phyloP scores from a whole-genome alignment of 1,140 invertebrate species.

The Drosophila ercepeae region DNA sequence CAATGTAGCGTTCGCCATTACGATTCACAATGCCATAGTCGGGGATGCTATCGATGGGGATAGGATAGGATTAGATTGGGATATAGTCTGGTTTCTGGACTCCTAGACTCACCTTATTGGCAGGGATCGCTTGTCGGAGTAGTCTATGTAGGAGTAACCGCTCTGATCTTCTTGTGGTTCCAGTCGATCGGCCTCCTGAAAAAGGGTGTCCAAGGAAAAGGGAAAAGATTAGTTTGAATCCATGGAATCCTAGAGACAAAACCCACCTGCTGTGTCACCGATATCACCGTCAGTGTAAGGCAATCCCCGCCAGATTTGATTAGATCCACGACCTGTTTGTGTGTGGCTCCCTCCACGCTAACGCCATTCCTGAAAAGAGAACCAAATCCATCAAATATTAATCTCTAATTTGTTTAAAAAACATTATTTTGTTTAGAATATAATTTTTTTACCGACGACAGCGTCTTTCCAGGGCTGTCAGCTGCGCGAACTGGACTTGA shows the following conservation, averaged over 20 bases:
- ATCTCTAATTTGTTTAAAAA: not conserved
- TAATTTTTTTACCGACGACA: constrained; percentile 46
- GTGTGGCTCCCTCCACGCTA: constrained; percentile 99
- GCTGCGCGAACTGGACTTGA: constrained; percentile 61
- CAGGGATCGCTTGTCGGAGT: constrained; percentile 98
- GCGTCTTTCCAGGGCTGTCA: constrained; percentile 55
- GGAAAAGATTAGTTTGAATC: no score
- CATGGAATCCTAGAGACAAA: not conserved
- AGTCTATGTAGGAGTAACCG: constrained; percentile 96
- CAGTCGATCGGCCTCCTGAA: constrained; percentile 93
- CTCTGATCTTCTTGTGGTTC: constrained; percentile 95
- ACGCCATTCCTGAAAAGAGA: constrained; percentile 92
- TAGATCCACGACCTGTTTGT: constrained; percentile 99
- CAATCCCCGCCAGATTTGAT: constrained; percentile 99
- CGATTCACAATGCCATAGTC: constrained; percentile 93
- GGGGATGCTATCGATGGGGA: constrained; percentile 90
- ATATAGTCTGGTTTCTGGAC: not conserved
- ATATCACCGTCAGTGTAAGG: constrained; percentile 97
- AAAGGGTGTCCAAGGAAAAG: no score
- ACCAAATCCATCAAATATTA: not conserved
- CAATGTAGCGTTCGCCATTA: constrained; percentile 95
- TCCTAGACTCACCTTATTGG: constrained; percentile 88
- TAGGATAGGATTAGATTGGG: no score
- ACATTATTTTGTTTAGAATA: not conserved
- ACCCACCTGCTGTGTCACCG: constrained; percentile 90